Conservation (phyloP, 1,140 invertebrate genomes). For the Ruditapes philippinarum region DNA sequence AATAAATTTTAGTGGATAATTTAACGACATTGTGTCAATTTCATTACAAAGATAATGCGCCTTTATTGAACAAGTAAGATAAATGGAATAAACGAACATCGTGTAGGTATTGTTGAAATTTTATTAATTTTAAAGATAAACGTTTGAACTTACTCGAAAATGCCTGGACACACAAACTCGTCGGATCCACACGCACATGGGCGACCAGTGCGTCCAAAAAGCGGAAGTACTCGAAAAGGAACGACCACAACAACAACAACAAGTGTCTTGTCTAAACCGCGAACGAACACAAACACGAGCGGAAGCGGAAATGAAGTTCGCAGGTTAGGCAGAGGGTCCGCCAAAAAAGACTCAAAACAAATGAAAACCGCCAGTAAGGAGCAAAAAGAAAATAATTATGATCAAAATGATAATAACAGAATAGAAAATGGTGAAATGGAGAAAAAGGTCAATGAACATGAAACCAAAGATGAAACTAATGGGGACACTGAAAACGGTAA, state of each 20-base stretch:
- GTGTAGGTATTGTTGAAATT: background rate
- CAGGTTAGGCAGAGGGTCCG: background rate
- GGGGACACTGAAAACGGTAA: background rate
- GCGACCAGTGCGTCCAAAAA: background rate
- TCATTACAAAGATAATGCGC: background rate
- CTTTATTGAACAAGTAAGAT: background rate
- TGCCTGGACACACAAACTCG: slow-evolving; percentile 29
- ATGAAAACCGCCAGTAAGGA: background rate
- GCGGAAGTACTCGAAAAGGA: slow-evolving; percentile 25
- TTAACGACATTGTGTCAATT: too few species aligned
- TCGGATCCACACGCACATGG: slow-evolving; percentile 42
- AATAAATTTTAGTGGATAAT: too few species aligned
- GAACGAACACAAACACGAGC: slow-evolving; percentile 24
- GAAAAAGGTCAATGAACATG: background rate
- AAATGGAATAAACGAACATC: background rate
- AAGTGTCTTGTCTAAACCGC: background rate
- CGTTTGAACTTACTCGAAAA: background rate
- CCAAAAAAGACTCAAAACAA: background rate
- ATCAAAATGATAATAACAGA: background rate
- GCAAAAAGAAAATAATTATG: background rate
- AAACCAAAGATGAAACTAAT: background rate
- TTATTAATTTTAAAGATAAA: background rate
- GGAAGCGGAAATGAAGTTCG: background rate
- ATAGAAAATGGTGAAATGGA: background rate
- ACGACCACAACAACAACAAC: background rate